Base-by-base conservation (phyloP, 2,888 invertebrate genomes). In the Acronicta aceris region DNA sequence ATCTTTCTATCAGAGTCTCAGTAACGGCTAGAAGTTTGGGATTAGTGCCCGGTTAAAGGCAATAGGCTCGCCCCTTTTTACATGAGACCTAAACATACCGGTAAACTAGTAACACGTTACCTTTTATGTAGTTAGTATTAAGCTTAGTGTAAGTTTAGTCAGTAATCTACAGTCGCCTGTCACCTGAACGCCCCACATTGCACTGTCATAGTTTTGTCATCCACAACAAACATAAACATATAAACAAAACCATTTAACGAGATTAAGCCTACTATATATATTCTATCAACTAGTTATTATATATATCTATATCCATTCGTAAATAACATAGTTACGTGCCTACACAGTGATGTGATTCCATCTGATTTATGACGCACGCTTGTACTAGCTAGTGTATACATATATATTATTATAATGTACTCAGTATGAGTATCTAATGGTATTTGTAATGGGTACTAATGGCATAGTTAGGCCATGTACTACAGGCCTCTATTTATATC, bases 261-360 rank as follows among this genome's bases (percentile, higher is more conserved):
- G 45, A n/a, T 38, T 7, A 46, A 50, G 17, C 38, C 16, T 40
- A 33, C 65, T 72, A 72, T 58, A 72, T 66, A 68, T 72, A 72
- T n/a, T n/a, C n/a, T n/a, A n/a, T n/a, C n/a, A 68, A 36, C 49
- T 57, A 16, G 21, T 16, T 59, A 13, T 6, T 38, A 38, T 36
- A 68, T 45, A 65, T 57, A 52, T 47, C 36, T 21, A 47, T 16
- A 33, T 40, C 68, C 42, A 55, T 36, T n/a, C 33, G 54, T 55
- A 73, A 68, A 73, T 73, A 68, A 55, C 51, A 67, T 45, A 41
- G 4, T 38, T 67, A 68, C 68, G 73, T 73, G 68, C 59, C 30
- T 67, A 30, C 59, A 47, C 15, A 48, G 30, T 48, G 51, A 59
- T 67, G 52, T 73, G 68, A 73, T 68, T 67, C 67, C 45, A 73